phyloP scores from a whole-genome alignment of 1,140 invertebrate genomes.

The Microvelia longipes region DNA sequence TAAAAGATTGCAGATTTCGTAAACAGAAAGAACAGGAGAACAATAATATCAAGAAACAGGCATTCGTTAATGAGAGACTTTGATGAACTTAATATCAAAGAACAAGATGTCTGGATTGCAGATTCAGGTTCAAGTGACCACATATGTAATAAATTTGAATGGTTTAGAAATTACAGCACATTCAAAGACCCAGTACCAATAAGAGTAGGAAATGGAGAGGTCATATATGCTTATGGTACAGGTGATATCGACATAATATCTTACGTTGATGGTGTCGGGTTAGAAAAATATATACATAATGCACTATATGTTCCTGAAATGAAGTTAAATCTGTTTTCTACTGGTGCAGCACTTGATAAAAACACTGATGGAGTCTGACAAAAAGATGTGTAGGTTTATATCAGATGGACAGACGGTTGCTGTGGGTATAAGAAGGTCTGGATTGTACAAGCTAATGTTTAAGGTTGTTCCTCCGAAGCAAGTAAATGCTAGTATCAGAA shows the following conservation, averaged over 20 bases:
- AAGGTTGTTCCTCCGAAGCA: not conserved
- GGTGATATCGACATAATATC: not conserved
- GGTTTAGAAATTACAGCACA: not conserved
- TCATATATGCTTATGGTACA: not conserved
- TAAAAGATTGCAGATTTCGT: not conserved
- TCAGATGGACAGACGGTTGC: not conserved
- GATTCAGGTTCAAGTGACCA: not conserved
- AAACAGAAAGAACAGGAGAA: not conserved
- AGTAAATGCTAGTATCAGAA: not conserved
- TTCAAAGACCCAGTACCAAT: not conserved
- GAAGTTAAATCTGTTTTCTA: not conserved
- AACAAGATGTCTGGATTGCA: not conserved
- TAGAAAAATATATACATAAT: not conserved
- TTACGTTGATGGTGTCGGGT: not conserved
- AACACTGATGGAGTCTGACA: not conserved
- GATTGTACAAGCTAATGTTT: not conserved
- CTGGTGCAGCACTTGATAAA: not conserved
- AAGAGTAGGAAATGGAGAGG: not conserved
- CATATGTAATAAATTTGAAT: not conserved
- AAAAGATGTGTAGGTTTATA: not conserved
- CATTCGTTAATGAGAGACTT: not conserved
- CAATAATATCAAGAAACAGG: not conserved
- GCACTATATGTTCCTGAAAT: not conserved
- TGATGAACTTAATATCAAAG: not conserved
- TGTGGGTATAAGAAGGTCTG: not conserved